phyloP scores from a whole-genome alignment of 1,140 invertebrate genomes.

The Camponotus floridanus region DNA sequence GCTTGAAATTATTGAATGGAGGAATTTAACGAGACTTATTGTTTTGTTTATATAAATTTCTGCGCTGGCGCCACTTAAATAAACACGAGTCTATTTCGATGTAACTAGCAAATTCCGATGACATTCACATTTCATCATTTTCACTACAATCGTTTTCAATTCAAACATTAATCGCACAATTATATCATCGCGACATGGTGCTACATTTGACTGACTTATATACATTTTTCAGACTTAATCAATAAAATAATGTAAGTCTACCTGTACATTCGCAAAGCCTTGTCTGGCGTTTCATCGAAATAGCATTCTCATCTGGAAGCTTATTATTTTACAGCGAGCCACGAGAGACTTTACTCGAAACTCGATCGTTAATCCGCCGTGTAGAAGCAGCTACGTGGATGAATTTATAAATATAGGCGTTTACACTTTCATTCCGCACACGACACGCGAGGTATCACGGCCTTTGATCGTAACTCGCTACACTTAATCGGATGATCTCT shows the following conservation, averaged over 20 bases:
- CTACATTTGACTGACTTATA: background rate
- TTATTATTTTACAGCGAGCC: conserved; percentile 47
- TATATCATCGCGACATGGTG: no score
- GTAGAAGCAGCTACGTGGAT: conserved; percentile 58
- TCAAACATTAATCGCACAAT: no score
- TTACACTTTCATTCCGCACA: conserved; percentile 63
- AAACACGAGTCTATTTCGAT: background rate
- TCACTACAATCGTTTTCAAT: background rate
- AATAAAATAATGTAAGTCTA: background rate
- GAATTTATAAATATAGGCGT: conserved; percentile 64
- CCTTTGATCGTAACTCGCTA: conserved; percentile 69
- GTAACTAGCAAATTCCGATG: no score
- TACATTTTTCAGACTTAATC: background rate
- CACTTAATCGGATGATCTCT: conserved; percentile 75
- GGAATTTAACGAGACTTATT: conserved; percentile 53
- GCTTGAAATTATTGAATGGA: conserved; percentile 45
- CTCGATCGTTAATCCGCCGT: conserved; percentile 70
- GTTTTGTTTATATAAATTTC: conserved; percentile 13
- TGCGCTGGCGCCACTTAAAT: background rate
- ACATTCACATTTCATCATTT: no score
- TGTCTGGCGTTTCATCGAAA: background rate
- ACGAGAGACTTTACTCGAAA: conserved; percentile 66
- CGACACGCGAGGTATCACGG: conserved; percentile 65
- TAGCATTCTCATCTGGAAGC: conserved; percentile 3
- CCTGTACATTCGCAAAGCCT: conserved; percentile 3